Conservation (phyloP, 2,797 vertebrate species). For the Microchirus variegatus region DNA sequence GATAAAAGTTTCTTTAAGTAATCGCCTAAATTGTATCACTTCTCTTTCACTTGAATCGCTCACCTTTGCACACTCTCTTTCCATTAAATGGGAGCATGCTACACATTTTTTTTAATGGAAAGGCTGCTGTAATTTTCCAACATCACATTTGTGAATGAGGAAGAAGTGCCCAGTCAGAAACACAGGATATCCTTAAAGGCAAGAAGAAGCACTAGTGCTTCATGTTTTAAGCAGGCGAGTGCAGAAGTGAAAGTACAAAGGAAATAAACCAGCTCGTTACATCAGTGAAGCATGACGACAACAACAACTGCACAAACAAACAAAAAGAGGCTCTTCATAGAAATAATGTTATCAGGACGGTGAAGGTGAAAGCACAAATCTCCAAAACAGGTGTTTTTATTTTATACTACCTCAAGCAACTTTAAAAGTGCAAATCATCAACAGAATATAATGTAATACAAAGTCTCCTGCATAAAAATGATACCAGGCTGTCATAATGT, state of each 20-base stretch:
- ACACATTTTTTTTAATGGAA: constrained; percentile 5
- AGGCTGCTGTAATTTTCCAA: constrained; percentile 9
- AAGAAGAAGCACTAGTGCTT: no score
- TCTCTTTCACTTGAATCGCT: constrained; percentile 14
- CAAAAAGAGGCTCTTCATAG: neutral
- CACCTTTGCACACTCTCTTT: constrained; percentile 21
- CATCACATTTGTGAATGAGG: constrained; percentile 16
- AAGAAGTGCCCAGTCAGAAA: neutral
- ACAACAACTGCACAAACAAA: neutral
- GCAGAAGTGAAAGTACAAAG: neutral
- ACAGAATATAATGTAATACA: no score
- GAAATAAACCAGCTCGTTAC: neutral
- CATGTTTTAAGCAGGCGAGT: no score
- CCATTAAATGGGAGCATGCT: constrained; percentile 2
- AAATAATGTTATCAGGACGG: neutral
- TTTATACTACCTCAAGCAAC: neutral
- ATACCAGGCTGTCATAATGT: no score
- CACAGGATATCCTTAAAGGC: neutral
- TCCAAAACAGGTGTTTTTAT: no score
- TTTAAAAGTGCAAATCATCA: no score
- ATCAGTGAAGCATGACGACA: neutral
- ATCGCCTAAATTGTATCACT: constrained; percentile 22
- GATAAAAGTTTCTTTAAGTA: constrained; percentile 34
- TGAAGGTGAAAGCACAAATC: no score
- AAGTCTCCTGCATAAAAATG: no score